Evolutionary conservation across 2,113 vertebrate species (phyloP), one percentile per base, ranked within the genome.

Genomic region (Gasterosteus aculeatus): DNA sequence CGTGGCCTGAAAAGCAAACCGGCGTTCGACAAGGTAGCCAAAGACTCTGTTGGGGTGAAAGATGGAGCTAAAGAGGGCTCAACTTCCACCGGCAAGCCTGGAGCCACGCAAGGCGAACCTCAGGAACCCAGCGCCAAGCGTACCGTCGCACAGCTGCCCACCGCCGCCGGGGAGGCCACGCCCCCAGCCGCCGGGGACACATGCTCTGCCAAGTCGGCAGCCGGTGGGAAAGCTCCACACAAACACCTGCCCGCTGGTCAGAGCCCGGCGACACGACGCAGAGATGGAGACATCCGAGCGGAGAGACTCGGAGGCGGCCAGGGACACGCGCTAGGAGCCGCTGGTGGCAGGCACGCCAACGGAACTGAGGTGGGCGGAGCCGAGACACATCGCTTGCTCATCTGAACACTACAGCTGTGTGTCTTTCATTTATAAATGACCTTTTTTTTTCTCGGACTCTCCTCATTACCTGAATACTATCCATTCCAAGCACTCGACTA

Each of bases 1-100:
- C 95, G 95, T 7, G 91, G 92, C 68, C 78, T 85, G 18, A 94
- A 93, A 83, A 91, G 85, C 72, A 94, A 94, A 84, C 42, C 79
- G 4, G 83, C 83, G 0, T 92, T 29, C 5, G 82, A 88, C 49
- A 94, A 93, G 75, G 82, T 62, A 18, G n/a, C 86, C 1, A 33
- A 9, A 0, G 87, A 88, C 61, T 65, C 72, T 57, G 41, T 61
- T 16, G 84, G 42, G 10, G 54, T 16, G 33, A 90, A 82, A 71
- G 57, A 18, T 8, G 72, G 35, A 33, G 39, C 47, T 2, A 87
- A 81, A 58, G 77, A 77, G 0, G 7, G 29, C 46, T 22, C 61
- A 2, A 18, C 29, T 11, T 39, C 38, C 68, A 57, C 33, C 69
- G 75, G 11, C 62, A 86, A 70, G 42, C 60, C 77, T 16, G 18